A percentile compares a stretch with the other conserved stretches of the same genome.
phyloP scores from a whole-genome alignment of 2,797 vertebrate species.

The Peromyscus nudipes region DNA sequence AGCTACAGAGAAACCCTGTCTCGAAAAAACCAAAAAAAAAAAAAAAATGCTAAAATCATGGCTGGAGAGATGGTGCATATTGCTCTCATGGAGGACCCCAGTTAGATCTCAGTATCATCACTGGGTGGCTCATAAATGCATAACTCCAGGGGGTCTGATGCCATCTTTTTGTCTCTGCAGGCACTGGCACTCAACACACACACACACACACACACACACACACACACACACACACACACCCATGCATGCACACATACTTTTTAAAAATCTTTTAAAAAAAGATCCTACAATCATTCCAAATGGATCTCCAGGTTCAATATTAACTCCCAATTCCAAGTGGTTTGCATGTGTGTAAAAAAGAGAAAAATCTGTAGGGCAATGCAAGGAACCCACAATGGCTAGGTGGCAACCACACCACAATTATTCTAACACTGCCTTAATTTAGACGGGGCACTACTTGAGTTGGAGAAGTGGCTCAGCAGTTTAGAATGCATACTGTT shows the following conservation, averaged over 20 bases:
- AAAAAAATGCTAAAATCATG: not conserved
- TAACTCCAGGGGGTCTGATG: not conserved
- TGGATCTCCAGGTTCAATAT: not conserved
- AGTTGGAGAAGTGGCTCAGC: not conserved
- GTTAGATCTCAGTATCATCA: not conserved
- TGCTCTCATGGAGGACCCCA: not conserved
- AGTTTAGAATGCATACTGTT: not conserved
- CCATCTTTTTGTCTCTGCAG: not conserved
- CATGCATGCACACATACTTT: not conserved
- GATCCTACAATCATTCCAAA: not conserved
- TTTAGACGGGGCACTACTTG: not conserved
- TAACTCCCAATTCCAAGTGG: constrained; percentile 13
- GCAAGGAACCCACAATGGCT: not conserved
- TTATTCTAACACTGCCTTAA: not conserved
- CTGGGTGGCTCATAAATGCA: not conserved
- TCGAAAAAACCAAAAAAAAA: too few relatives aligned
- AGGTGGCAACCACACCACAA: not conserved
- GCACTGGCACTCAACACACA: not conserved
- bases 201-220: not conserved
- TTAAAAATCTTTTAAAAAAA: not conserved
- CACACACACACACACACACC: not conserved
- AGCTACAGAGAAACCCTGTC: too few relatives aligned
- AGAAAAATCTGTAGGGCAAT: constrained; percentile 17
- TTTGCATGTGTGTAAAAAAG: not conserved
- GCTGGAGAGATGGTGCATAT: not conserved